Conservation (phyloP, 1,140 invertebrate species). For the Tetramorium parvispinum region DNA sequence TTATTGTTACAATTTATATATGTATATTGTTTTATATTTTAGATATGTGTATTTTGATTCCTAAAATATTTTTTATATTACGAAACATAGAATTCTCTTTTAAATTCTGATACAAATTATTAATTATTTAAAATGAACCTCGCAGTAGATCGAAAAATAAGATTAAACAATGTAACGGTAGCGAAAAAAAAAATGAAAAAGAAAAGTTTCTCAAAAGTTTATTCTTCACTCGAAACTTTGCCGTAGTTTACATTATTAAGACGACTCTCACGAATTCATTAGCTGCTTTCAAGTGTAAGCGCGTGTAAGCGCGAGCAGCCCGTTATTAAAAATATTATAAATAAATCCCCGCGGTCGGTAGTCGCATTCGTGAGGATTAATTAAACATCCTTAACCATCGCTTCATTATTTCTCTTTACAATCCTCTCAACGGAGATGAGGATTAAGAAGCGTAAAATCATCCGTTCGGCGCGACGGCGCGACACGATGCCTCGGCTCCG, state of each 20-base stretch:
- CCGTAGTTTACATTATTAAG: background rate
- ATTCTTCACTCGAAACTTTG: background rate
- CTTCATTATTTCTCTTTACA: background rate
- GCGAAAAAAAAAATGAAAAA: background rate
- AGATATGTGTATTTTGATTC: background rate
- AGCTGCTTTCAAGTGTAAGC: background rate
- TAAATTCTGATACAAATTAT: too few species aligned
- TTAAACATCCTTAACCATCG: constrained; percentile 29
- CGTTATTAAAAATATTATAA: background rate
- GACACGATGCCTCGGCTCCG: constrained; percentile 42
- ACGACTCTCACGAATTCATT: background rate
- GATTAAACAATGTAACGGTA: background rate
- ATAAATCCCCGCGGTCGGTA: constrained; percentile 3
- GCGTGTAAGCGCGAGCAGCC: background rate
- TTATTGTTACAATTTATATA: too few species aligned
- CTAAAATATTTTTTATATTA: background rate
- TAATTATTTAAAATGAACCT: too few species aligned
- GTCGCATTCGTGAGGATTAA: background rate
- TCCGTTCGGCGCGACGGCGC: constrained; percentile 29
- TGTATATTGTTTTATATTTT: background rate
- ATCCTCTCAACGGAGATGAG: background rate
- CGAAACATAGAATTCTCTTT: too few species aligned
- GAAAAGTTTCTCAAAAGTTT: too few species aligned
- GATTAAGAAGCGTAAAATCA: constrained; percentile 37
- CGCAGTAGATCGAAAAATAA: background rate